Evolutionary conservation across 2,888 invertebrate genomes (phyloP), one percentile per base, ranked within the genome.

Genomic region (Agrochola lota): DNA sequence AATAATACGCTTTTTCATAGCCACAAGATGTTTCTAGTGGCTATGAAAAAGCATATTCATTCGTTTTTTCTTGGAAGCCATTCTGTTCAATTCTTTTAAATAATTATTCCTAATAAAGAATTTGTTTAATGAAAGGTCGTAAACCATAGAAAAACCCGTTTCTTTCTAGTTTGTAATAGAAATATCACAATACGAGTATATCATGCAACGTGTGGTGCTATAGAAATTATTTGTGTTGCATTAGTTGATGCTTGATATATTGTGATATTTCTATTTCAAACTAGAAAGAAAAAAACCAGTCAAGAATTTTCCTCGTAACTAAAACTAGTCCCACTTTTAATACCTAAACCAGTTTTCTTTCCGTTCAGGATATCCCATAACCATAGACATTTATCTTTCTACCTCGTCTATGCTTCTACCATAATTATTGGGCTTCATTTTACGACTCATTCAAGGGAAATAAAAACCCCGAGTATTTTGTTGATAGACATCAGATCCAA

Each of bases 381-480:
- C 26, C 26, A 59, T 26, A 68, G 11, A 60, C 9, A 71, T 62
- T 17, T 26, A 40, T 55, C 17, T 11, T 15, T 6, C 35, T 59
- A 17, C 23, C 2, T 55, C n/a, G 6, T 52, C n/a, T 78, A 26
- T 49, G 7, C 5, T 43, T 1, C 17, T 66, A 60, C 52, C 15
- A 63, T 59, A 52, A 40, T 69, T 15, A 64, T 70, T 59, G 35
- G 35, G 40, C 12, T 64, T 66, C 30, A 59, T 55, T 76, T 81
- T 57, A 81, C 46, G 70, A 81, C 40, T 60, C 40, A 49, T 52
- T 59, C 30, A 59, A 23, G 64, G 26, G n/a, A 9, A 52, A 60
- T 77, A 70, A 74, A n/a, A 66, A 35, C 69, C n/a, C 17, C 1
- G 30, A 43, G 43, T 64, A 55, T 64, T 81, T 81, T 64, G 26